Percentiles rank a stretch among this genome's conserved stretches.
Conservation (phyloP, 2,797 vertebrate species). For the Cottoperca gobio region DNA sequence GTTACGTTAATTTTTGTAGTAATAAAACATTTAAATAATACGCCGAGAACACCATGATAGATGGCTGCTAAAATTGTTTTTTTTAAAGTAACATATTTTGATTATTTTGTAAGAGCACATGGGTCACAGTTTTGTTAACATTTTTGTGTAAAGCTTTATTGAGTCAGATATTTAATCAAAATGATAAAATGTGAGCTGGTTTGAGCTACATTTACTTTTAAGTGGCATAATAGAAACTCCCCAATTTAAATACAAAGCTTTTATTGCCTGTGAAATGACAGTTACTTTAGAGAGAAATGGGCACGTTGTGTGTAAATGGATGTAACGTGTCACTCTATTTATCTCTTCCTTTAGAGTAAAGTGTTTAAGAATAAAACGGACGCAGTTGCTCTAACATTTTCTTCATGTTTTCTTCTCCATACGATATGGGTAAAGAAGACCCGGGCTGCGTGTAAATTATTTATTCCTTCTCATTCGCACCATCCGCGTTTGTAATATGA, state of each 20-base stretch:
- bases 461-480: constrained; percentile 91
- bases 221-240: constrained; percentile 26
- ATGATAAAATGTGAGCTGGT: neutral
- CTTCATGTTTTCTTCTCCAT: constrained; percentile 43
- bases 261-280: constrained; percentile 66
- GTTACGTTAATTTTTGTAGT: neutral
- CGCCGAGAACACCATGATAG: neutral
- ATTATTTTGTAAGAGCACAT: constrained; percentile 21
- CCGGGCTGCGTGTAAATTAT: constrained; percentile 89
- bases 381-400: neutral
- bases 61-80: neutral
- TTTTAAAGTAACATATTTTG: neutral
- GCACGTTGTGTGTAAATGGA: constrained; percentile 71
- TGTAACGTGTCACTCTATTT: constrained; percentile 34
- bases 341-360: neutral
- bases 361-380: neutral
- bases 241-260: constrained; percentile 79
- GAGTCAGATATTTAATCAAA: neutral
- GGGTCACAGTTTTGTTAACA: neutral
- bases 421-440: constrained; percentile 73
- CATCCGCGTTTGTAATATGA: constrained; percentile 97
- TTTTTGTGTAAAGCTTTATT: constrained; percentile 22
- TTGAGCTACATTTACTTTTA: constrained; percentile 10
- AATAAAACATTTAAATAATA: neutral
- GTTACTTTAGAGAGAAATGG: constrained; percentile 12